These are phyloP conservation scores for Aethina tumida DNA, from an alignment of 1,140 invertebrate species.

Conservation along the genomic window DNA sequence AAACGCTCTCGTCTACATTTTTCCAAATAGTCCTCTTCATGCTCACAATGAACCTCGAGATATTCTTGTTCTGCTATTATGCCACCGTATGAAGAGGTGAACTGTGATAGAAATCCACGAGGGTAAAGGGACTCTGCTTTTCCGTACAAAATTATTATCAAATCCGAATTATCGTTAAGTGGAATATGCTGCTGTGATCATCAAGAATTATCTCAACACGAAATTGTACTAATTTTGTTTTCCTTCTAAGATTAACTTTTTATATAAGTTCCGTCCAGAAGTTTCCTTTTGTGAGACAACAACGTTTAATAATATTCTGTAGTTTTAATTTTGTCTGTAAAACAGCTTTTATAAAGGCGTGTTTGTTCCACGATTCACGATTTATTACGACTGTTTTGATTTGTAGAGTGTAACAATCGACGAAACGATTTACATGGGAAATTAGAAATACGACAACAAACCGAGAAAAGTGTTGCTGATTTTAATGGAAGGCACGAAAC, in stretches of 20 bases:
- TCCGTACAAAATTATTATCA: too few species aligned
- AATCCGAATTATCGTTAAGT: too few species aligned
- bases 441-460: conserved; percentile 15
- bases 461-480: conserved; percentile 12
- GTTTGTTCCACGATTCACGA: too few species aligned
- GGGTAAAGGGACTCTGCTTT: too few species aligned
- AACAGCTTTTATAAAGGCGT: too few species aligned
- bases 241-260: neutral
- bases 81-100: conserved; percentile 9
- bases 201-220: too few species aligned
- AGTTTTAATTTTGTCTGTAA: too few species aligned
- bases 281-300: too few species aligned
- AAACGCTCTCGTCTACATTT: neutral
- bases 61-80: conserved; percentile 11
- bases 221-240: too few species aligned
- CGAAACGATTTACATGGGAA: conserved; percentile 10
- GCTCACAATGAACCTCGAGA: conserved; percentile 3
- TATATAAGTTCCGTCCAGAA: too few species aligned
- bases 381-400: conserved; percentile 5
- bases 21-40: conserved; percentile 6
- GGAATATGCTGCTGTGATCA: too few species aligned
- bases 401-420: conserved; percentile 13
- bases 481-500: conserved; percentile 14
- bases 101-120: neutral
- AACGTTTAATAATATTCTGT: too few species aligned